Evolutionary conservation across 2,888 invertebrate genomes (phyloP).

Genomic region (Zaprionus bogoriensis): DNA sequence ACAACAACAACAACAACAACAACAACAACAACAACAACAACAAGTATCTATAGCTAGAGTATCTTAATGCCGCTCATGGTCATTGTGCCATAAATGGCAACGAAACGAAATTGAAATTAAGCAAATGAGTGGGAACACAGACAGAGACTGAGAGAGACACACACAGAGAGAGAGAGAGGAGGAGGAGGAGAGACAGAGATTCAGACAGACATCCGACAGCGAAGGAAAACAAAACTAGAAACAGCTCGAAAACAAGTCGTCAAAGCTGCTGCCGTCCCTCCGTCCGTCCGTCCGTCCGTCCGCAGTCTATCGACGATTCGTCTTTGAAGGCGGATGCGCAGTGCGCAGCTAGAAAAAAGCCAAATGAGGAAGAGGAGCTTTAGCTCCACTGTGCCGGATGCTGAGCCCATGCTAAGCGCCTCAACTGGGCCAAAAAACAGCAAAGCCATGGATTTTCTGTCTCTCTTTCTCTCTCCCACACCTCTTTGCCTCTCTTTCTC

Average conservation of each 20-base stretch:
- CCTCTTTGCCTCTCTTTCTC: no score
- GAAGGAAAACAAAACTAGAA: constrained; percentile 53
- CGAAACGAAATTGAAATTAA: constrained; percentile 80
- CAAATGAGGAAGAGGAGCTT: constrained; percentile 72
- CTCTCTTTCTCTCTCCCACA: not conserved
- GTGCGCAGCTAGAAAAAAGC: constrained; percentile 12
- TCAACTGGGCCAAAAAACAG: constrained; percentile 63
- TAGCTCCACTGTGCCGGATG: constrained; percentile 55
- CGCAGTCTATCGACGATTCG: constrained; percentile 50
- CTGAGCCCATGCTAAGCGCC: constrained; percentile 49
- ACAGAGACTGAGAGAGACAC: constrained; percentile 53
- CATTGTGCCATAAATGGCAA: constrained; percentile 80
- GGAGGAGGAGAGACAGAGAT: no score
- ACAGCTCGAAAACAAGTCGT: constrained; percentile 61
- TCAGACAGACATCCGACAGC: no score
- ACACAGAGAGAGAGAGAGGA: constrained; percentile 40
- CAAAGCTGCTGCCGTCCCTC: constrained; percentile 20
- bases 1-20: constrained; percentile 12
- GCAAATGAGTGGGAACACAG: constrained; percentile 71
- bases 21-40: no score
- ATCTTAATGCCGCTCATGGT: constrained; percentile 75
- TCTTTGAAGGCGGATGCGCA: constrained; percentile 72
- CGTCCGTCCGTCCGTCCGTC: not conserved
- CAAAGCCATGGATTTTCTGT: no score
- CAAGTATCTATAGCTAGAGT: no score